Percentiles rank a stretch among this genome's conserved stretches.
These are phyloP conservation scores for Luscinia megarhynchos DNA, from an alignment of 2,797 vertebrate genomes.

Conservation along the genomic window DNA sequence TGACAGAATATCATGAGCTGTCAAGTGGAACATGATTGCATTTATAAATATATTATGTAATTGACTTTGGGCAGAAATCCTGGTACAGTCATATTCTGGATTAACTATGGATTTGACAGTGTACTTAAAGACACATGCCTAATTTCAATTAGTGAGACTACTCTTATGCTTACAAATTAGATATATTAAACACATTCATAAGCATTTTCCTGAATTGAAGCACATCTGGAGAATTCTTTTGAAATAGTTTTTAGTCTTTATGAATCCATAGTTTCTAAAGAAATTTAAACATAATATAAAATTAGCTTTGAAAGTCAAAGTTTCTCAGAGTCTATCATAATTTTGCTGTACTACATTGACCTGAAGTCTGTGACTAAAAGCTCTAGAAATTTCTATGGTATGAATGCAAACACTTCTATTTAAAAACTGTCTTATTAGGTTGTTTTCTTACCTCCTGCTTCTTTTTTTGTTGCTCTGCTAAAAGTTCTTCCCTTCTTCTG, in stretches of 20 bases:
- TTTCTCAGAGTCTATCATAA: neutral
- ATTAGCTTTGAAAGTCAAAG: neutral
- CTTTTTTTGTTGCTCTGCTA: constrained; percentile 73
- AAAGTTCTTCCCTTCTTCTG: constrained; percentile 87
- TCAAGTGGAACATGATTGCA: neutral
- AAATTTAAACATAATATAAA: neutral
- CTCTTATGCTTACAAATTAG: neutral
- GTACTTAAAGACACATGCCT: neutral
- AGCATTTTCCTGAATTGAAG: neutral
- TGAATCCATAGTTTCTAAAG: neutral
- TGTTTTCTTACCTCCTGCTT: constrained; percentile 74
- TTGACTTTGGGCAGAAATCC: neutral
- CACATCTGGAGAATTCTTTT: neutral
- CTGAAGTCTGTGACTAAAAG: neutral
- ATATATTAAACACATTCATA: neutral
- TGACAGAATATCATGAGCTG: neutral
- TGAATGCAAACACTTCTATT: neutral
- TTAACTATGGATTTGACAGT: neutral
- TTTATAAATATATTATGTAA: neutral
- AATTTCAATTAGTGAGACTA: neutral
- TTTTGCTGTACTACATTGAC: neutral
- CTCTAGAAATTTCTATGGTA: neutral
- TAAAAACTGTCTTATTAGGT: neutral
- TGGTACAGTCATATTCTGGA: neutral
- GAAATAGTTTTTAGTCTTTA: neutral